Evolutionary conservation across 2,888 invertebrate species (phyloP), one percentile per base, ranked within the genome.

Genomic region (Apotomis betuletana): DNA sequence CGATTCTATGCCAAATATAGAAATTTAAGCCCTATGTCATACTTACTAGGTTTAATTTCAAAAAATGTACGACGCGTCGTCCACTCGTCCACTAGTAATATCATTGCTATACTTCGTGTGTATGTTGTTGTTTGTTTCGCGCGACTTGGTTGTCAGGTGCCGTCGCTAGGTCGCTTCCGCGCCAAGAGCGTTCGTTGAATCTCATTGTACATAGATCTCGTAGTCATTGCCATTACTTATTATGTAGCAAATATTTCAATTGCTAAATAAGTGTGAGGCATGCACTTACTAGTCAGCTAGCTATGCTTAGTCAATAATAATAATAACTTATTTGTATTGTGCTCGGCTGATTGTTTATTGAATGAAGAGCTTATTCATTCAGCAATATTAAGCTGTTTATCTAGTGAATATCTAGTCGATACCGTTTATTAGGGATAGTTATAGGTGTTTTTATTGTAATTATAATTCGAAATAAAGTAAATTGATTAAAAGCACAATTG

Each of bases 211-310:
- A 52, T 59, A 55, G 6, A 65, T 61, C 15, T 46, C 27, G n/a
- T 58, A 59, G 27, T 67, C 15, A 55, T 46, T 27, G 2, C 27
- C 27, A 27, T 27, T 27, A 27, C 12, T 51, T n/a, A n/a, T 41
- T 54, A 41, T 12, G 57, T 41, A 52, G 46, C n/a, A 44, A 63
- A 51, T 69, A 51, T 63, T 64, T 58, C 44, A 51, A 65, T 55
- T 60, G 67, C 27, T 5, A 67, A 67, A 13, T 55, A 61, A 41
- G 67, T 44, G 51, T 60, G 55, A 69, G 57, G 44, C 27, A 51
- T 62, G 44, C 12, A 51, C 51, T 67, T 71, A 61, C 61, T 71
- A 71, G 71, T 71, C 67, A 71, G 67, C 71, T 67, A 71, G 62
- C 61, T 67, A 60, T 60, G 60, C 12, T 46, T 60, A 68, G 12